These are phyloP conservation scores for Heliconius hortense DNA, from an alignment of 2,888 invertebrate genomes.

Conservation along the genomic window DNA sequence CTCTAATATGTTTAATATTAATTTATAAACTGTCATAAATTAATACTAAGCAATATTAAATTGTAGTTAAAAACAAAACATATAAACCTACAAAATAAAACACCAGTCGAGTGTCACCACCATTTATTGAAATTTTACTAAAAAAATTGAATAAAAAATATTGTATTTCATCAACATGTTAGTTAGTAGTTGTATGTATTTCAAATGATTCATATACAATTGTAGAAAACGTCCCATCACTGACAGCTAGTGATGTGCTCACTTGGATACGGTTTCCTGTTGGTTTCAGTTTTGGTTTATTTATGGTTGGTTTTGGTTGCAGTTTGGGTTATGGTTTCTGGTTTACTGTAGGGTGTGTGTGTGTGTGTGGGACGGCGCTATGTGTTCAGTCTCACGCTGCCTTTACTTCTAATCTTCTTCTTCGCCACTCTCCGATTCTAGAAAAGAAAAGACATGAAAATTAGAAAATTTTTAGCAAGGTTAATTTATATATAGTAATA, in stretches of 20 bases:
- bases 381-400: conserved; percentile 76
- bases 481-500: too few relatives aligned
- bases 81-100: conserved; percentile 48
- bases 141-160: conserved; percentile 83
- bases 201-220: conserved; percentile 79
- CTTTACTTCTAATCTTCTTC: conserved; percentile 80
- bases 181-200: conserved; percentile 50
- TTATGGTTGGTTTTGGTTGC: not conserved
- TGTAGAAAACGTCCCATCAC: conserved; percentile 68
- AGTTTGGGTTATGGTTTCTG: conserved; percentile 35
- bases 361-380: conserved; percentile 46
- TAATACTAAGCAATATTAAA: not conserved
- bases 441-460: conserved; percentile 38
- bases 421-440: conserved; percentile 81
- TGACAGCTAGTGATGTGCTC: conserved; percentile 42
- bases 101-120: conserved; percentile 70
- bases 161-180: conserved; percentile 80
- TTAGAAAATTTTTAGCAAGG: too few relatives aligned
- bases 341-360: conserved; percentile 40
- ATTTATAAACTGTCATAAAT: too few relatives aligned
- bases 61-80: not conserved
- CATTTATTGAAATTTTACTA: conserved; percentile 80
- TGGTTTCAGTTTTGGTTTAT: conserved; percentile 3
- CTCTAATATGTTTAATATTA: too few relatives aligned
- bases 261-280: not conserved